Percentiles rank a stretch among this genome's conserved stretches.
Conservation (phyloP, 2,113 vertebrate genomes). For the Argyrosomus japonicus region DNA sequence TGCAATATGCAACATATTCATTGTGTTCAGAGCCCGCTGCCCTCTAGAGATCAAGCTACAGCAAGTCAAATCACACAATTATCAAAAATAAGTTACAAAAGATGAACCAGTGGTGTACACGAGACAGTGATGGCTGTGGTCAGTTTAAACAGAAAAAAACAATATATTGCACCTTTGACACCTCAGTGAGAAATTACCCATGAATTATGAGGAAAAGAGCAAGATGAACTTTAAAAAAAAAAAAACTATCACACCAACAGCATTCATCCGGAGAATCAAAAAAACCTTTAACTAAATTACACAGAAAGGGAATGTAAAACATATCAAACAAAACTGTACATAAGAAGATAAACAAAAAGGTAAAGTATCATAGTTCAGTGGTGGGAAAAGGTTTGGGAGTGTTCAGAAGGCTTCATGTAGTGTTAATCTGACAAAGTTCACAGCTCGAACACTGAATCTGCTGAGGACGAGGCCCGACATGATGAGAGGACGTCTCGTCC, state of each 20-base stretch:
- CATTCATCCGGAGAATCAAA: slow-evolving; percentile 45
- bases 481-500: slow-evolving; percentile 1
- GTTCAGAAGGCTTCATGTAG: slow-evolving; percentile 38
- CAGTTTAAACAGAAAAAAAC: slow-evolving; percentile 55
- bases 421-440: slow-evolving; percentile 25
- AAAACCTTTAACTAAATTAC: slow-evolving; percentile 52
- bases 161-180: slow-evolving; percentile 82
- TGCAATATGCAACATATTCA: slow-evolving; percentile 84
- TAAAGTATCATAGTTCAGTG: slow-evolving; percentile 44
- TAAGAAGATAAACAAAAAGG: slow-evolving; percentile 38
- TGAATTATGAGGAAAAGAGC: slow-evolving; percentile 58
- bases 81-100: slow-evolving; percentile 76
- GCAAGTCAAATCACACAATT: slow-evolving; percentile 64
- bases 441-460: slow-evolving; percentile 18
- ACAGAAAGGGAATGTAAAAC: slow-evolving; percentile 62
- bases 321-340: slow-evolving; percentile 61
- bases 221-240: slow-evolving; percentile 39
- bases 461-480: slow-evolving; percentile 28
- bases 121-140: slow-evolving; percentile 76
- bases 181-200: slow-evolving; percentile 68
- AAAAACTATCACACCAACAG: slow-evolving; percentile 50
- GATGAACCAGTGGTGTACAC: slow-evolving; percentile 74
- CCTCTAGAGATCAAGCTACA: slow-evolving; percentile 49
- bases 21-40: slow-evolving; percentile 61
- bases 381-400: not conserved